These are phyloP conservation scores for Candoia aspera DNA, from an alignment of 2,113 vertebrate genomes.

Conservation along the genomic window DNA sequence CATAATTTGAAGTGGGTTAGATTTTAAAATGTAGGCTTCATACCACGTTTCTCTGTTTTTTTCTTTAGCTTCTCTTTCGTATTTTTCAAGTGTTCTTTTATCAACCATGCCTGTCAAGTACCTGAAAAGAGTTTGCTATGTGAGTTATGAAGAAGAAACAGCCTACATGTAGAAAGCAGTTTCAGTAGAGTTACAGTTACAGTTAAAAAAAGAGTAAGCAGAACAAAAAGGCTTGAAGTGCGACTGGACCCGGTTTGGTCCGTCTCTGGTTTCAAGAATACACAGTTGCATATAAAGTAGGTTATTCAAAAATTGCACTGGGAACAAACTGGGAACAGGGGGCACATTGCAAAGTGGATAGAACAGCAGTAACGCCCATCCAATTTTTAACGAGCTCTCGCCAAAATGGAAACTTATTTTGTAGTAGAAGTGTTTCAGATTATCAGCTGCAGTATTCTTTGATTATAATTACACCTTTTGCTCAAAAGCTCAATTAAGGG, in stretches of 20 bases:
- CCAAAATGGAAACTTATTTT: neutral
- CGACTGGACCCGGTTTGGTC: too few relatives aligned
- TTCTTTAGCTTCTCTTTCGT: conserved; percentile 98
- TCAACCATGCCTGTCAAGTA: conserved; percentile 99
- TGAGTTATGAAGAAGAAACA: neutral
- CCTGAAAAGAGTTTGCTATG: conserved; percentile 70
- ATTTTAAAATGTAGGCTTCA: conserved; percentile 35
- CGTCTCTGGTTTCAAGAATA: neutral
- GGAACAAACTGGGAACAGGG: neutral
- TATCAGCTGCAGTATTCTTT: neutral
- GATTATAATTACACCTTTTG: neutral
- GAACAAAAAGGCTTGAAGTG: neutral
- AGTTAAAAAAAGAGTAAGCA: neutral
- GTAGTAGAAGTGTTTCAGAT: neutral
- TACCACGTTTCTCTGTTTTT: conserved; percentile 99
- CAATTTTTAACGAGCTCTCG: neutral
- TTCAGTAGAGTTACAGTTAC: neutral
- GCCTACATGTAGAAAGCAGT: neutral
- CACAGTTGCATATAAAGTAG: neutral
- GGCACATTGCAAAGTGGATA: neutral
- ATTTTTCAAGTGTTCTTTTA: conserved; percentile 98
- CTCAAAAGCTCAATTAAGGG: neutral
- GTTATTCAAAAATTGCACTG: neutral
- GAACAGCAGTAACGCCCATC: neutral
- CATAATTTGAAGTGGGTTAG: neutral